Evolutionary conservation across 1,140 invertebrate genomes (phyloP), one percentile per base, ranked within the genome.

Genomic region (Drosophila simulans): DNA sequence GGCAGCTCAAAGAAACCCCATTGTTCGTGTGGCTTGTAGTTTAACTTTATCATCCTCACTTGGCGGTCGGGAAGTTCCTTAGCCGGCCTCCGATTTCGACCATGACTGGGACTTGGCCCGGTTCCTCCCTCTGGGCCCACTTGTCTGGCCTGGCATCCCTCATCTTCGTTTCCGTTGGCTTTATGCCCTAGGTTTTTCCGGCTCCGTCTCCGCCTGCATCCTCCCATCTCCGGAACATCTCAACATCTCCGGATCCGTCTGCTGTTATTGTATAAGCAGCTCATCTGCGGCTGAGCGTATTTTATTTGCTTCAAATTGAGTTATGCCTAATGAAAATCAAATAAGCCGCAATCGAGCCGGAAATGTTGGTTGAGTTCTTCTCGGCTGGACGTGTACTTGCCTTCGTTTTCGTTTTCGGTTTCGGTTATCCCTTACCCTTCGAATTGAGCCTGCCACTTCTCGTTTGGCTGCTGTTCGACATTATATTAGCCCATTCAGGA

Each of bases 281-380:
- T 89, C 84, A 90, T 89, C 84, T 89, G 80, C 80, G 84, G 80
- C 84, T 89, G 84, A 89, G 84, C 80, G 65, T 72, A 79, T 89
- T 89, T 89, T 89, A 89, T 89, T 89, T 89, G 84, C 88, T 84
- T 89, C 85, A 80, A 89, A 89, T 89, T 89, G 84, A 89, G 84
- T 89, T 89, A 89, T 89, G 85, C 84, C 84, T 89, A 89, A 89
- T 89, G 84, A 89, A 89, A 89, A 89, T 89, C 84, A 89, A 89
- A 89, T 89, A 89, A 89, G 84, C 85, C 84, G 57, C 84, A 89
- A 89, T 89, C 84, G 85, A 89, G 84, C 77, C 84, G 84, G 84
- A 89, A 89, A 77, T 75, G 84, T 68, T 76, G 72, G 49, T 55
- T 25, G 56, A 59, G 69, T 65, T 46, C 46, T 58, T 40, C 49